These are phyloP conservation scores for Bujurquina vittata DNA, from an alignment of 2,113 vertebrate genomes.

Conservation along the genomic window DNA sequence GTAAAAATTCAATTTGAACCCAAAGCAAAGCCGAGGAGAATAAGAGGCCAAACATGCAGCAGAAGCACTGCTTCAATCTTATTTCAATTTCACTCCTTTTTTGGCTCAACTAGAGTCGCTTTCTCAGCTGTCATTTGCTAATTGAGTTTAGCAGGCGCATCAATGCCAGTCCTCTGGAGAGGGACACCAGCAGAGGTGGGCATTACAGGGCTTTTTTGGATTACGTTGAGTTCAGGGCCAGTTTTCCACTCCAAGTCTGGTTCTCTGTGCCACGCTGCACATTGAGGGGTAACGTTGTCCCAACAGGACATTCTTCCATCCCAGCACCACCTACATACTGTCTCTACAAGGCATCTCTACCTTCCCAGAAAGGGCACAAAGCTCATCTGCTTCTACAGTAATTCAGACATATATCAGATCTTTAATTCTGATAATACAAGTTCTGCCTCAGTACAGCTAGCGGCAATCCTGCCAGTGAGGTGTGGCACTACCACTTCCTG, in stretches of 20 bases:
- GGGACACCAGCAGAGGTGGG: slow-evolving; percentile 51
- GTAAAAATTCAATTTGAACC: slow-evolving; percentile 10
- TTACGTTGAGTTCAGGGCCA: slow-evolving; percentile 64
- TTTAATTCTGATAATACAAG: slow-evolving; percentile 27
- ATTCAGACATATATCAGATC: slow-evolving; percentile 4
- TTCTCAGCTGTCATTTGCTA: slow-evolving; percentile 71
- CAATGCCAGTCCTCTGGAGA: slow-evolving; percentile 46
- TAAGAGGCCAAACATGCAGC: slow-evolving; percentile 18
- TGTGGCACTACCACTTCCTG: background rate
- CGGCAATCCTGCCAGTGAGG: background rate
- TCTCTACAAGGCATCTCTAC: slow-evolving; percentile 41
- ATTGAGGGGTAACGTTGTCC: slow-evolving; percentile 64
- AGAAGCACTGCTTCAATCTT: slow-evolving; percentile 34
- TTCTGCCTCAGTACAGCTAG: background rate
- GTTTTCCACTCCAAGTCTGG: slow-evolving; percentile 81
- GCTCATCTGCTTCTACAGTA: slow-evolving; percentile 38
- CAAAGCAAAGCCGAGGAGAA: background rate
- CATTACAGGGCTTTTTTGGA: slow-evolving; percentile 73
- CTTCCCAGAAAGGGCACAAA: slow-evolving; percentile 59
- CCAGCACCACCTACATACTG: slow-evolving; percentile 39
- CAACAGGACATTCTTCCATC: slow-evolving; percentile 66
- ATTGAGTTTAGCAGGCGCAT: slow-evolving; percentile 64
- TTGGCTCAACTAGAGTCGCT: slow-evolving; percentile 66
- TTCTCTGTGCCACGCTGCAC: slow-evolving; percentile 60
- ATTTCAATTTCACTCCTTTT: slow-evolving; percentile 60